phyloP scores from a whole-genome alignment of 2,888 invertebrate genomes.

The Himalopsyche anomala region DNA sequence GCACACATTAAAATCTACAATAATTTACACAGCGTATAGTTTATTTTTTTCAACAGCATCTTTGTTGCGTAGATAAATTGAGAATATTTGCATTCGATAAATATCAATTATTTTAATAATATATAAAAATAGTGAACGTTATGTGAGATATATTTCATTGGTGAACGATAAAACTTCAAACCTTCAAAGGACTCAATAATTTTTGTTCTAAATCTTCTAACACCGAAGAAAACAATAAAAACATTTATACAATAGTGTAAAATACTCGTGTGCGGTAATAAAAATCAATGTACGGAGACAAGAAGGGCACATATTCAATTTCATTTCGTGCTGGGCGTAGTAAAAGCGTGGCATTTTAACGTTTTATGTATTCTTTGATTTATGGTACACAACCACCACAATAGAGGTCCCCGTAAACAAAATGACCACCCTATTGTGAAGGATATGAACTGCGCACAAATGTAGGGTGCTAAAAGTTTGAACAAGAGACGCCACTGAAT shows the following conservation, averaged over 20 bases:
- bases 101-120: too few relatives aligned
- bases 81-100: too few relatives aligned
- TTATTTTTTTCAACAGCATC: too few relatives aligned
- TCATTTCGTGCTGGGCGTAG: slow-evolving; percentile 28
- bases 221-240: slow-evolving; percentile 14
- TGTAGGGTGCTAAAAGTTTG: slow-evolving; percentile 4
- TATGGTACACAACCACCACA: slow-evolving; percentile 14
- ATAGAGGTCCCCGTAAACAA: slow-evolving; percentile 28
- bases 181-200: background rate
- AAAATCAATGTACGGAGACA: slow-evolving; percentile 4
- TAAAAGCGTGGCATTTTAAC: slow-evolving; percentile 26
- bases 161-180: background rate
- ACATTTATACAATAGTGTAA: slow-evolving; percentile 1
- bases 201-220: background rate
- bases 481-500: background rate
- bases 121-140: too few relatives aligned
- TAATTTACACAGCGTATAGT: too few relatives aligned
- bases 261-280: background rate
- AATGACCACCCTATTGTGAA: slow-evolving; percentile 38
- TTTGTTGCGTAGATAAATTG: too few relatives aligned
- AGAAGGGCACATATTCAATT: slow-evolving; percentile 20
- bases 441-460: background rate
- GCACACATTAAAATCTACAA: too few relatives aligned
- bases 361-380: slow-evolving; percentile 41
- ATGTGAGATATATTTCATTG: too few relatives aligned